Base-by-base conservation (phyloP, 1,140 invertebrate genomes). In the Pristionchus pacificus region DNA sequence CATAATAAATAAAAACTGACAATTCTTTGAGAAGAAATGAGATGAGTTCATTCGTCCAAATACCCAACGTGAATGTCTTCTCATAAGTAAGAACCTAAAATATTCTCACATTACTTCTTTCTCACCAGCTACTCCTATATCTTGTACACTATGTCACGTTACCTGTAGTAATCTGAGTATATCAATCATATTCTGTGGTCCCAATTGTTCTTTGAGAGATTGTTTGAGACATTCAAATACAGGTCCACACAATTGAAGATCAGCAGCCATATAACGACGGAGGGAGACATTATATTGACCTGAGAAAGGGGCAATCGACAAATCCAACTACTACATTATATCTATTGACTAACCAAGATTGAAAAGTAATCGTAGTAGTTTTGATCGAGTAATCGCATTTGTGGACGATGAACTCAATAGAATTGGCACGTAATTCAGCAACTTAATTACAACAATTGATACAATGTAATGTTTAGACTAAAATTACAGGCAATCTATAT, bases 151-250 rank as follows among this genome's bases (percentile, higher is more conserved):
- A 14, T 19, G 27, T 62, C 19, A 15, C 60, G 15, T 15, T 29
- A 74, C 72, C 73, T 75, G 74, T 55, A 75, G n/a, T 55, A 75
- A 58, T 60, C 74, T 57, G 27, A 75, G 64, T 28, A 75, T 74
- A 49, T 75, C 74, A 19, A 75, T 69, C 58, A 75, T 58, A 61
- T 75, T 75, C 55, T 75, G 74, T 25, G 74, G 74, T 38, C 74
- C 74, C 2, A 75, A 25, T 31, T 75, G 27, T 19, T 74, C 74
- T 60, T 32, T 19, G 19, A 75, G 28, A 25, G 74, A 75, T n/a
- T 29, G 49, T 60, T 73, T 73, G 10, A 75, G 30, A 62, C 65
- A 75, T 29, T 32, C 31, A 57, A 75, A 75, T 2, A 70, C 71
- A 19, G 74, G 55, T 2, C 49, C 58, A 30, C 65, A 61, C 67